Percentiles rank a stretch among this genome's conserved stretches.
Evolutionary conservation across 2,888 invertebrate genomes (phyloP).

Genomic region (Heliconius ismenius): DNA sequence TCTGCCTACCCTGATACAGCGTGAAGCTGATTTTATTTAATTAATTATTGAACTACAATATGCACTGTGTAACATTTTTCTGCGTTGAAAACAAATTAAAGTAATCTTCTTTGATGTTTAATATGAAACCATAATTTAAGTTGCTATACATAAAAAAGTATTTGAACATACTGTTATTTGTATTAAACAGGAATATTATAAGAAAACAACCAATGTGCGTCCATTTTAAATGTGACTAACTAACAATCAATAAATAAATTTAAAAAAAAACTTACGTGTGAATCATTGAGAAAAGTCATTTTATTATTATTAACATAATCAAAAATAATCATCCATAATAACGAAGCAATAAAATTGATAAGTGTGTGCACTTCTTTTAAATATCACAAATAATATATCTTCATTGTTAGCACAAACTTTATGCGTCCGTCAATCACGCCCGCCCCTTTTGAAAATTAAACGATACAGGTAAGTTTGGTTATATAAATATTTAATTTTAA

Average conservation of each 20-base stretch:
- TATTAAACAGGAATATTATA: background rate
- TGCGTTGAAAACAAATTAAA: conserved; percentile 74
- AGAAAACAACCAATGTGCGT: too few species aligned
- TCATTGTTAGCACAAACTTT: conserved; percentile 57
- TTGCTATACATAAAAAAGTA: background rate
- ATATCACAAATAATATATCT: conserved; percentile 50
- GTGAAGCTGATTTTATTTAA: too few species aligned
- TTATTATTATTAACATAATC: background rate
- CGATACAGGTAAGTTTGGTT: conserved; percentile 59
- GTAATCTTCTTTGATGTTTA: conserved; percentile 46
- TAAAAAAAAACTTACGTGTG: background rate
- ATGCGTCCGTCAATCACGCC: conserved; percentile 54
- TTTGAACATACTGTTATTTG: background rate
- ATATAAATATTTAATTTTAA: conserved; percentile 50
- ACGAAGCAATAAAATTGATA: background rate
- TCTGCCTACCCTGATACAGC: too few species aligned
- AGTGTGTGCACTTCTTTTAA: conserved; percentile 12
- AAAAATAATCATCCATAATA: background rate
- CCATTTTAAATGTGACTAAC: too few species aligned
- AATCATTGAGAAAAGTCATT: background rate
- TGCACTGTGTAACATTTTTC: conserved; percentile 55
- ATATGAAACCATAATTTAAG: conserved; percentile 38
- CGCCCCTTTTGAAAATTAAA: conserved; percentile 48
- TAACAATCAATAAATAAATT: too few species aligned
- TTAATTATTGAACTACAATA: conserved; percentile 47